Conservation (phyloP, 2,113 vertebrate species). For the Donacobius atricapilla region DNA sequence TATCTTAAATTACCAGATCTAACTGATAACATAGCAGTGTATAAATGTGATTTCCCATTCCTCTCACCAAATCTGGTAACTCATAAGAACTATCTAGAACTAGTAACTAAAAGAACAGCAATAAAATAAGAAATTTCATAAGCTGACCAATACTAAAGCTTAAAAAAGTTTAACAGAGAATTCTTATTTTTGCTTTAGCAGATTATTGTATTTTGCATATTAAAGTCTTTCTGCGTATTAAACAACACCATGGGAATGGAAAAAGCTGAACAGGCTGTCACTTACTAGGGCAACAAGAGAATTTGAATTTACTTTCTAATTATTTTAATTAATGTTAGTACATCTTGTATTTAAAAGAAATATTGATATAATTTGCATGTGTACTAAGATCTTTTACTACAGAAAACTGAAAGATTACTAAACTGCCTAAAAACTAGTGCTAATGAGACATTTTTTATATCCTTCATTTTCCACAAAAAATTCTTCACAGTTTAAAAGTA, state of each 20-base stretch:
- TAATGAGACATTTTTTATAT: background rate
- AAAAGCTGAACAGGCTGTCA: background rate
- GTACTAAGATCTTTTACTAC: background rate
- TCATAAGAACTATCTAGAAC: background rate
- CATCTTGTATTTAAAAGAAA: background rate
- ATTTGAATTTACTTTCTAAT: background rate
- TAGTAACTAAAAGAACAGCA: background rate
- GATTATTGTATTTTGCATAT: background rate
- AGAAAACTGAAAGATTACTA: background rate
- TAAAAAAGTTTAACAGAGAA: background rate
- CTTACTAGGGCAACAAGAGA: background rate
- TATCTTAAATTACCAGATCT: background rate
- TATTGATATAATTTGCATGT: background rate
- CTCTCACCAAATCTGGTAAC: background rate
- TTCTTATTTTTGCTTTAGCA: background rate
- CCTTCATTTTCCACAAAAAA: background rate
- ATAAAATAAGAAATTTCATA: background rate
- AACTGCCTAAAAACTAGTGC: background rate
- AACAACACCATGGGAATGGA: background rate
- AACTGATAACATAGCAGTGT: background rate
- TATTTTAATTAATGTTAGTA: background rate
- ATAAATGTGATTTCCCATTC: background rate
- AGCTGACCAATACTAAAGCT: background rate
- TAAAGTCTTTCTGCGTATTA: background rate
- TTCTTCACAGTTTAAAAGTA: background rate